Evolutionary conservation across 2,888 invertebrate genomes (phyloP).

Genomic region (Podotricha telesiphe): DNA sequence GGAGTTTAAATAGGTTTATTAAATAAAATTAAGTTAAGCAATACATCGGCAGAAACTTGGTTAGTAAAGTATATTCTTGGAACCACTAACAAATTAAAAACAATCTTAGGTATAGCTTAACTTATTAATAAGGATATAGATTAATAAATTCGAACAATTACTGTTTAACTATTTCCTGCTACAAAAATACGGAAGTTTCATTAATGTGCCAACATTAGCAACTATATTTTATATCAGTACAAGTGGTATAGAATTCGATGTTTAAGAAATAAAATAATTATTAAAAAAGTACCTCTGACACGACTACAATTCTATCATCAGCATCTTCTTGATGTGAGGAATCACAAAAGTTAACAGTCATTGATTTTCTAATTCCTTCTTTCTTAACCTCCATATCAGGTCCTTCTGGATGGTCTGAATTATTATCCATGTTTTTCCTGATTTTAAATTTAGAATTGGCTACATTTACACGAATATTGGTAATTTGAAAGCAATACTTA

Average conservation of each 20-base stretch:
- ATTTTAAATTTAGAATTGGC: slow-evolving; percentile 53
- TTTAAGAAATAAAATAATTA: slow-evolving; percentile 9
- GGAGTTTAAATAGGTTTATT: too few relatives aligned
- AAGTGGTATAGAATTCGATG: not conserved
- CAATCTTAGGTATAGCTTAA: too few relatives aligned
- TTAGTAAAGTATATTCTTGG: too few relatives aligned
- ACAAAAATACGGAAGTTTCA: slow-evolving; percentile 1
- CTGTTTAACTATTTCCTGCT: not conserved
- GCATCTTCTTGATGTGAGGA: slow-evolving; percentile 52
- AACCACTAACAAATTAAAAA: too few relatives aligned
- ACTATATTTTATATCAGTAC: not conserved
- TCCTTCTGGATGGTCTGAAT: slow-evolving; percentile 46
- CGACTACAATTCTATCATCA: slow-evolving; percentile 53
- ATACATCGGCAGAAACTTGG: too few relatives aligned
- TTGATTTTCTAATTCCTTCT: slow-evolving; percentile 42
- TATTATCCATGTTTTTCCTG: slow-evolving; percentile 54
- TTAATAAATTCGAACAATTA: not conserved
- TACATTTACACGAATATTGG: slow-evolving; percentile 31
- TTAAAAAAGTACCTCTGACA: slow-evolving; percentile 59
- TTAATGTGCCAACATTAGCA: not conserved
- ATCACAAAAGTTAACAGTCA: slow-evolving; percentile 58
- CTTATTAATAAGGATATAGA: not conserved
- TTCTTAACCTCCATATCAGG: slow-evolving; percentile 46
- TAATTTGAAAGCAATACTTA: slow-evolving; percentile 59
- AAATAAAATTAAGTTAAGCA: too few relatives aligned